Conservation (phyloP, 2,888 invertebrate species). For the Agrotis puta region DNA sequence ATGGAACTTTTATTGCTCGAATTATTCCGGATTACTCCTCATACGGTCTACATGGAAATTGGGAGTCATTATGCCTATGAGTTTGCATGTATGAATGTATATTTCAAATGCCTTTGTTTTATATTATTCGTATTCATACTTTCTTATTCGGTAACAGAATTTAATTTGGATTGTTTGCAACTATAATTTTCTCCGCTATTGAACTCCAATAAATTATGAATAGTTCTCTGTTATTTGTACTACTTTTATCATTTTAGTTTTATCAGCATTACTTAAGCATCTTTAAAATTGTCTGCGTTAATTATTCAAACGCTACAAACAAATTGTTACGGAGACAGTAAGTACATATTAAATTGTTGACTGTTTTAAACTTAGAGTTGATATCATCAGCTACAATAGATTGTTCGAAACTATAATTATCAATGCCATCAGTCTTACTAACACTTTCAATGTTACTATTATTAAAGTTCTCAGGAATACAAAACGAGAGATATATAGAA, state of each 20-base stretch:
- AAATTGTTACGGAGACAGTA: not conserved
- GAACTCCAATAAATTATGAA: not conserved
- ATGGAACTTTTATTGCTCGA: slow-evolving; percentile 64
- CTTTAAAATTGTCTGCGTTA: not conserved
- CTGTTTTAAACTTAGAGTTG: slow-evolving; percentile 10
- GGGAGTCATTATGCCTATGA: slow-evolving; percentile 65
- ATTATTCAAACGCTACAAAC: not conserved
- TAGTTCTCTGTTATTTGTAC: not conserved
- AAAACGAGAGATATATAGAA: not conserved
- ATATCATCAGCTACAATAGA: not conserved
- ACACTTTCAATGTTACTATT: not conserved
- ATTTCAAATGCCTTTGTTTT: slow-evolving; percentile 53
- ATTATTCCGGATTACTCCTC: slow-evolving; percentile 62
- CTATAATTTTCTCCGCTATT: not conserved
- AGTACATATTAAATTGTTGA: slow-evolving; percentile 1
- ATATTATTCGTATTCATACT: slow-evolving; percentile 26
- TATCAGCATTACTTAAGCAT: not conserved
- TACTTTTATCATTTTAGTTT: not conserved
- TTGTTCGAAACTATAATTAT: slow-evolving; percentile 4
- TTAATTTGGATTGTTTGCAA: not conserved
- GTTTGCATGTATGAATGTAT: slow-evolving; percentile 57
- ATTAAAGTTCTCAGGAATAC: not conserved
- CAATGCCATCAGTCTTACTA: slow-evolving; percentile 11
- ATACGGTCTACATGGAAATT: slow-evolving; percentile 64
- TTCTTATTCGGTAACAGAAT: not conserved